Percentiles rank a stretch among this genome's conserved stretches.
Evolutionary conservation across 2,888 invertebrate species (phyloP).

Genomic region (Steromphala cineraria): DNA sequence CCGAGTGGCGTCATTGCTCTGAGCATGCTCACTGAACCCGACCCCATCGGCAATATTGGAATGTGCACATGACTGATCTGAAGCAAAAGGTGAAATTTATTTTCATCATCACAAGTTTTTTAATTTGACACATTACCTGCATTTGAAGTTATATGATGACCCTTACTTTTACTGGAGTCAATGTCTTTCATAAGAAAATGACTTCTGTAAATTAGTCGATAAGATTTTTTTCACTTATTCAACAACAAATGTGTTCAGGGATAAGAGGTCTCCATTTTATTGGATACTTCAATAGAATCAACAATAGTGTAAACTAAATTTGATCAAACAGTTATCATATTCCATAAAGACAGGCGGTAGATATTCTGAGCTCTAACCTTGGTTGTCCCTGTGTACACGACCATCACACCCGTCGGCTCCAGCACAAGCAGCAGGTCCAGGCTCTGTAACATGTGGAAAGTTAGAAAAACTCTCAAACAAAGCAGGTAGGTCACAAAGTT

Average conservation of each 20-base stretch:
- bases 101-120: background rate
- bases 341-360: too few relatives aligned
- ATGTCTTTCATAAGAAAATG: too few relatives aligned
- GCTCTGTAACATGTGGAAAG: constrained; percentile 75
- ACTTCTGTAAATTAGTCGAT: too few relatives aligned
- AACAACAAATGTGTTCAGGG: too few relatives aligned
- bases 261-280: too few relatives aligned
- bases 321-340: too few relatives aligned
- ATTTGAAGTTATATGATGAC: too few relatives aligned
- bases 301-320: too few relatives aligned
- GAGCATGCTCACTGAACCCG: constrained; percentile 56
- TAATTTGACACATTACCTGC: background rate
- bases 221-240: too few relatives aligned
- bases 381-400: constrained; percentile 88
- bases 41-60: constrained; percentile 69
- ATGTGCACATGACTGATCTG: constrained; percentile 84
- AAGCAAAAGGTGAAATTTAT: background rate
- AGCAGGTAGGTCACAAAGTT: background rate
- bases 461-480: background rate
- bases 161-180: too few relatives aligned
- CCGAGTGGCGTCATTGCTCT: constrained; percentile 60
- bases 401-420: constrained; percentile 86
- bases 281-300: too few relatives aligned
- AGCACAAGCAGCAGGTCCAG: constrained; percentile 89
- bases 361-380: constrained; percentile 77